phyloP scores from a whole-genome alignment of 2,888 invertebrate genomes.

The Chymomyza amoena region DNA sequence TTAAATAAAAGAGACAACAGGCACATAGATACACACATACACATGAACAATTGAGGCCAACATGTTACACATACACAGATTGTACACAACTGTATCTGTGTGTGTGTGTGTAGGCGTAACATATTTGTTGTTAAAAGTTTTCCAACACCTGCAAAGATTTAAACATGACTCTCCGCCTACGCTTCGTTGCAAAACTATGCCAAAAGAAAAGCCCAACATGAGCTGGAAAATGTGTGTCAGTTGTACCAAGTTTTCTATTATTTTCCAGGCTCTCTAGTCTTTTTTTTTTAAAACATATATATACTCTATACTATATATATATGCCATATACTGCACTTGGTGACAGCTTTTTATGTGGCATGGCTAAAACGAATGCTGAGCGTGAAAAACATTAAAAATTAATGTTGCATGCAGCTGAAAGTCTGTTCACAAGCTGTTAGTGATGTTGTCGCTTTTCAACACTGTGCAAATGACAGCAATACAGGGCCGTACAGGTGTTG shows the following conservation, averaged over 20 bases:
- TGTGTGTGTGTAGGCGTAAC: conserved; percentile 21
- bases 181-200: background rate
- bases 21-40: conserved; percentile 13
- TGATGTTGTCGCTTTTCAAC: background rate
- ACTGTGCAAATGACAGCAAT: background rate
- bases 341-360: conserved; percentile 5
- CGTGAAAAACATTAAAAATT: conserved; percentile 53
- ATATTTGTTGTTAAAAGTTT: conserved; percentile 49
- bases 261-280: background rate
- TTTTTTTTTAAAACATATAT: background rate
- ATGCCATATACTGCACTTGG: background rate
- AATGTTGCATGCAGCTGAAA: conserved; percentile 32
- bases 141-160: conserved; percentile 22
- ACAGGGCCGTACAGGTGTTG: background rate
- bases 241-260: conserved; percentile 30
- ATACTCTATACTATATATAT: no score
- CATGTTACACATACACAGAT: background rate
- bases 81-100: conserved; percentile 42
- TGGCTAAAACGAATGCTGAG: background rate
- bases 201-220: background rate
- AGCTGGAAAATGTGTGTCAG: conserved; percentile 47
- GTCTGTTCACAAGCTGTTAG: background rate
- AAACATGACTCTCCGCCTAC: conserved; percentile 1
- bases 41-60: conserved; percentile 25
- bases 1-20: conserved; percentile 56